Percentiles rank a stretch among this genome's conserved stretches.
Conservation (phyloP, 2,113 vertebrate species). For the Eleginops maclovinus region DNA sequence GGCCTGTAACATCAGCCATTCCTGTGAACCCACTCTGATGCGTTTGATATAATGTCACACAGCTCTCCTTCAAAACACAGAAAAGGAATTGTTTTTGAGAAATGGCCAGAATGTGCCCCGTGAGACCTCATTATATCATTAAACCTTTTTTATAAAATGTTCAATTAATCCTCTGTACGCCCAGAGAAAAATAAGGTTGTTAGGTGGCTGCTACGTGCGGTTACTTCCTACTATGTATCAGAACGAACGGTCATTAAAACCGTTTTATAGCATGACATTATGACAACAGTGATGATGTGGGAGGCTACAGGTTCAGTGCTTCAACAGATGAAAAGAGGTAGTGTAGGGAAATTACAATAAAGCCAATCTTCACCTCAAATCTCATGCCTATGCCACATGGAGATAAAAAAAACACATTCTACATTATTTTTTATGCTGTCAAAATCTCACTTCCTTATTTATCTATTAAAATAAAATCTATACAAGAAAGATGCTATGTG, state of each 20-base stretch:
- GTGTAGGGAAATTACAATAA: background rate
- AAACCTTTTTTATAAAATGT: background rate
- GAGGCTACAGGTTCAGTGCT: background rate
- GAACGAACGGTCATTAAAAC: background rate
- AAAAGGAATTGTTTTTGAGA: background rate
- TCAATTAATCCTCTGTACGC: background rate
- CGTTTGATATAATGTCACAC: conserved; percentile 22
- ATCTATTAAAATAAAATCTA: background rate
- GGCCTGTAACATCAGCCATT: conserved; percentile 34
- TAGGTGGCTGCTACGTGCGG: background rate
- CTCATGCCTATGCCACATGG: background rate
- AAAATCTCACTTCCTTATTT: background rate
- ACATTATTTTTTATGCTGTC: background rate
- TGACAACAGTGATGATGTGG: background rate
- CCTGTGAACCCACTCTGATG: conserved; percentile 39
- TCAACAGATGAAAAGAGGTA: background rate
- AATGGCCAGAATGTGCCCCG: background rate
- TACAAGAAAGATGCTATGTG: conserved; percentile 29
- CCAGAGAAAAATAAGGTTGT: background rate
- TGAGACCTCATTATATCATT: background rate
- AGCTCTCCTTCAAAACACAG: conserved; percentile 3
- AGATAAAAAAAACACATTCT: background rate
- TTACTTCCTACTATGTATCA: background rate
- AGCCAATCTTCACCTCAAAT: background rate
- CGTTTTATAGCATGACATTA: background rate